Conservation (phyloP, 2,888 invertebrate species). For the Xanthorhoe spadicearia region DNA sequence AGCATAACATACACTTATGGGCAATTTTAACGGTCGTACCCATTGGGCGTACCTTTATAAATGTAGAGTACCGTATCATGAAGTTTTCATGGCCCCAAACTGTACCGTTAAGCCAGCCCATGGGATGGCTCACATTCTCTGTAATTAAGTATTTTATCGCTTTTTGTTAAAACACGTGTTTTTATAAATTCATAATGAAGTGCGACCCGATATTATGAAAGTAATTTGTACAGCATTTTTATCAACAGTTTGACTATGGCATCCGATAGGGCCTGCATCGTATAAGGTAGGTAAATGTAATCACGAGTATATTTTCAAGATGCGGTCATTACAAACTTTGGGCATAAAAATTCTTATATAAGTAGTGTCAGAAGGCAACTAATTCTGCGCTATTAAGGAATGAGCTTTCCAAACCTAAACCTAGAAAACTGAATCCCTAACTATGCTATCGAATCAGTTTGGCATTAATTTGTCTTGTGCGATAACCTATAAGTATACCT, state of each 20-base stretch:
- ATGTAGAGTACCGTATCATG: conserved; percentile 14
- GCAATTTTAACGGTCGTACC: conserved; percentile 13
- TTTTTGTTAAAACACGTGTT: background rate
- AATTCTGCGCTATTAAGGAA: too few species aligned
- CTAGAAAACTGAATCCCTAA: too few species aligned
- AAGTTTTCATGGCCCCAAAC: conserved; percentile 14
- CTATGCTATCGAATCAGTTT: too few species aligned
- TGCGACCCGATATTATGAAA: background rate
- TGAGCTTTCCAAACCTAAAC: too few species aligned
- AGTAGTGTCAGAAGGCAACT: too few species aligned
- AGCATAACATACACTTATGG: conserved; percentile 11
- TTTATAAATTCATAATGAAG: background rate
- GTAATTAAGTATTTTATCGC: conserved; percentile 4
- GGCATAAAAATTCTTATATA: too few species aligned
- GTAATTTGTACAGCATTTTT: background rate
- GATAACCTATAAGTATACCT: background rate
- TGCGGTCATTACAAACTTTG: too few species aligned
- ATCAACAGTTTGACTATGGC: too few species aligned
- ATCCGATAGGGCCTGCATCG: too few species aligned
- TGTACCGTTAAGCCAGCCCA: background rate
- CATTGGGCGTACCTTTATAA: conserved; percentile 18
- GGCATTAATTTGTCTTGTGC: too few species aligned
- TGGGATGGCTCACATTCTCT: background rate
- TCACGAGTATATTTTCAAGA: too few species aligned
- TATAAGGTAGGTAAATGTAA: too few species aligned